Conservation (phyloP, 2,888 invertebrate species). For the Calameuta filiformis region DNA sequence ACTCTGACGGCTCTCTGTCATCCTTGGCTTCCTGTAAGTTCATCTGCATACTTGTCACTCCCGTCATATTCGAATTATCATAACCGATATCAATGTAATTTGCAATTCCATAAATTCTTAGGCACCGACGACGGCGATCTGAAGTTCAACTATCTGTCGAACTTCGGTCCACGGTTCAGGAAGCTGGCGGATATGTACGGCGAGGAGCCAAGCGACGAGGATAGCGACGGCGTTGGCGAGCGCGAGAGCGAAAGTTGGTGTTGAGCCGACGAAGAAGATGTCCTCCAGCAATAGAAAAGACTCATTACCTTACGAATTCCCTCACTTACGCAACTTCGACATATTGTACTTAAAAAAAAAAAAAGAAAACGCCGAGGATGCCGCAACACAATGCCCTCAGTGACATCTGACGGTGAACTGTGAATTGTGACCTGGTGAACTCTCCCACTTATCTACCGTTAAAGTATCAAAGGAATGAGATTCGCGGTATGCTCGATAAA, state of each 20-base stretch:
- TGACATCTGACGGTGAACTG: neutral
- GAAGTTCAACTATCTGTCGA: slow-evolving; percentile 93
- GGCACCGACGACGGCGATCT: slow-evolving; percentile 92
- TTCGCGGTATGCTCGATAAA: neutral
- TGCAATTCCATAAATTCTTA: slow-evolving; percentile 44
- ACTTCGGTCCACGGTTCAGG: slow-evolving; percentile 95
- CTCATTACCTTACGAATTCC: slow-evolving; percentile 8
- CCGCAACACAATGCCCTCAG: neutral
- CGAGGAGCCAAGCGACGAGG: slow-evolving; percentile 86
- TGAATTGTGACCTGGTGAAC: neutral
- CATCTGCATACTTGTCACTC: neutral
- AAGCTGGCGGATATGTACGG: slow-evolving; percentile 95
- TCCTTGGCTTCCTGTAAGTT: slow-evolving; percentile 87
- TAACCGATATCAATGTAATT: neutral
- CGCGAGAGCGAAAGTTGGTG: slow-evolving; percentile 82
- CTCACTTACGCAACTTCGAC: slow-evolving; percentile 6
- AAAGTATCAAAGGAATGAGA: neutral
- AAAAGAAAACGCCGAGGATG: slow-evolving; percentile 6
- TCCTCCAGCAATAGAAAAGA: slow-evolving; percentile 15
- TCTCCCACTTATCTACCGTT: neutral
- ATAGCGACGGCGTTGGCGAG: slow-evolving; percentile 81
- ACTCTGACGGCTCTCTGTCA: slow-evolving; percentile 89
- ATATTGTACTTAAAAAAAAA: slow-evolving; percentile 15
- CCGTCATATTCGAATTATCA: neutral
- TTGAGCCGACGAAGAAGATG: slow-evolving; percentile 61